A percentile compares a stretch with the other conserved stretches of the same genome.
These are phyloP conservation scores for Apodemia hepburni DNA, from an alignment of 2,888 invertebrate species.

Conservation along the genomic window DNA sequence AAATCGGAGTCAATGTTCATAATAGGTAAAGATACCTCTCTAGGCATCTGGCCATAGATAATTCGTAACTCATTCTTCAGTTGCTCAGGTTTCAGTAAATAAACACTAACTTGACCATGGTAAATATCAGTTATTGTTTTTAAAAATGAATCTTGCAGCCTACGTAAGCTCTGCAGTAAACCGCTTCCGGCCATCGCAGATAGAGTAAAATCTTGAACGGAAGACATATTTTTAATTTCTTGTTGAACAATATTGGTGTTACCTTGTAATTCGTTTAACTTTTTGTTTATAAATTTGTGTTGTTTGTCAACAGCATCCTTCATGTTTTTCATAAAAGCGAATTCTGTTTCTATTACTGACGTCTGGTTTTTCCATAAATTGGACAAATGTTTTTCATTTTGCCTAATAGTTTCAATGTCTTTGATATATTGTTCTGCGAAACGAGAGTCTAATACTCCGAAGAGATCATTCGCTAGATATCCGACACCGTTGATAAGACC, in stretches of 20 bases:
- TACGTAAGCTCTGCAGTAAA: constrained; percentile 17
- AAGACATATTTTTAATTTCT: constrained; percentile 5
- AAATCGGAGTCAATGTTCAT: too few relatives aligned
- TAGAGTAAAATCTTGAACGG: neutral
- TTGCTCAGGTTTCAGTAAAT: constrained; percentile 22
- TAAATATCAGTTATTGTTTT: neutral
- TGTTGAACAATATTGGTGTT: constrained; percentile 20
- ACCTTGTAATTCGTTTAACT: constrained; percentile 21
- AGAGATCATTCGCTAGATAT: constrained; percentile 19
- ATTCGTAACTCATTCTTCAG: constrained; percentile 19
- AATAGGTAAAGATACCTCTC: neutral
- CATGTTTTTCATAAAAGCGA: too few relatives aligned
- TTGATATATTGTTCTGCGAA: constrained; percentile 22
- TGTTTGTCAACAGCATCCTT: too few relatives aligned
- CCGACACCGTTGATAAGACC: constrained; percentile 27
- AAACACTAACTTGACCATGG: constrained; percentile 5
- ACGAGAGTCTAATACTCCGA: constrained; percentile 20
- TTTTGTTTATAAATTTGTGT: too few relatives aligned
- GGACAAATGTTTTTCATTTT: constrained; percentile 23
- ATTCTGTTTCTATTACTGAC: constrained; percentile 11
- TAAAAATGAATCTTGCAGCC: constrained; percentile 16
- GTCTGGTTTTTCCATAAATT: constrained; percentile 25
- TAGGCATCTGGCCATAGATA: constrained; percentile 18
- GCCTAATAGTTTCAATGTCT: constrained; percentile 7
- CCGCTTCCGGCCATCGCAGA: constrained; percentile 12